Conservation (phyloP, 2,797 vertebrate species). For the Astyanax mexicanus region DNA sequence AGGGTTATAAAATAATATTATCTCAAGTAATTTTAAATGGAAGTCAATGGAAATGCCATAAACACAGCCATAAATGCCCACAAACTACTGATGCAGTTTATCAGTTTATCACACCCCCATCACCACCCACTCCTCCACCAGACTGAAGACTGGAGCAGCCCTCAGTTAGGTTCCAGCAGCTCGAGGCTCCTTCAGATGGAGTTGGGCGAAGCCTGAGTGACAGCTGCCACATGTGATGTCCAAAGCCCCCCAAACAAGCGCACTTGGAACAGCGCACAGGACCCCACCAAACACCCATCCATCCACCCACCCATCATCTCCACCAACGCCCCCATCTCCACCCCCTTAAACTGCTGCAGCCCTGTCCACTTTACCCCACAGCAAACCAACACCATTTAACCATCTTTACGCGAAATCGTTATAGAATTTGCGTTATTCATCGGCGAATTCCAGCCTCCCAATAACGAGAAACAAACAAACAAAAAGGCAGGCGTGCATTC, state of each 20-base stretch:
- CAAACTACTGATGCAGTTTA: no score
- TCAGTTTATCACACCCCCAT: background rate
- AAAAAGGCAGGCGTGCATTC: no score
- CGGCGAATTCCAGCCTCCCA: background rate
- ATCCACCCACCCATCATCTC: background rate
- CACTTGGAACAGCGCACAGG: background rate
- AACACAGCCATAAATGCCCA: background rate
- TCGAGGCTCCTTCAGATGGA: background rate
- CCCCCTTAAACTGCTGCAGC: background rate
- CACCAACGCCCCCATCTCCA: background rate
- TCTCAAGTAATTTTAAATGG: no score
- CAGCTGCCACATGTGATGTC: conserved; percentile 29
- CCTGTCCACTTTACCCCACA: no score
- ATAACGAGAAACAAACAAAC: no score
- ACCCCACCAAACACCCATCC: no score
- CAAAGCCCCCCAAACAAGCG: background rate
- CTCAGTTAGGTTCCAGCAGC: background rate
- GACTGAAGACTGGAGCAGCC: background rate
- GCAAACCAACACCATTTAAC: no score
- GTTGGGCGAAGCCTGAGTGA: conserved; percentile 11
- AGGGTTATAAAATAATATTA: no score
- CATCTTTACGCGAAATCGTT: no score
- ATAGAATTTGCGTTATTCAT: no score
- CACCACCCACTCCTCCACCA: background rate
- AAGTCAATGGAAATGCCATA: no score